Conservation (phyloP, 1,140 invertebrate genomes). For the Triops longicaudatus region DNA sequence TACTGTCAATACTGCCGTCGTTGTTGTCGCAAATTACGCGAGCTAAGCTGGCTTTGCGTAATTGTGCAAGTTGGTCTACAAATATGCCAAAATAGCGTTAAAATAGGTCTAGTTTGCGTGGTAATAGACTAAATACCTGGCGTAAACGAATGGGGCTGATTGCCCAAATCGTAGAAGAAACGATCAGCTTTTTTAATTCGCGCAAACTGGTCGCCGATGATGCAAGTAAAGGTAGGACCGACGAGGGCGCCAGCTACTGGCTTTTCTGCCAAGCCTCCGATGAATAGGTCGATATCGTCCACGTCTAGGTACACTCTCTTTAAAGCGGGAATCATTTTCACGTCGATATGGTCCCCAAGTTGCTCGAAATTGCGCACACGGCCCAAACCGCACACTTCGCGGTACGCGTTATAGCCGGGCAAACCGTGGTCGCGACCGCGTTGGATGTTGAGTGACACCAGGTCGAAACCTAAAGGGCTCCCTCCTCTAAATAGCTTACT, state of each 20-base stretch:
- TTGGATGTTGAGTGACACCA: no score
- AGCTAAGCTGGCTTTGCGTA: constrained; percentile 75
- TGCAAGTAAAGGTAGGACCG: constrained; percentile 40
- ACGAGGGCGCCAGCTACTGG: constrained; percentile 37
- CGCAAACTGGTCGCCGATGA: constrained; percentile 43
- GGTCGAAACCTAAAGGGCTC: no score
- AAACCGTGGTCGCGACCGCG: constrained; percentile 76
- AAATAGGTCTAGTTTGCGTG: constrained; percentile 26
- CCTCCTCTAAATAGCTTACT: no score
- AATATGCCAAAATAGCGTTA: constrained; percentile 36
- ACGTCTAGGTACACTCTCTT: constrained; percentile 33
- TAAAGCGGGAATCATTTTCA: constrained; percentile 45
- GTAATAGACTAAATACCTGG: constrained; percentile 36
- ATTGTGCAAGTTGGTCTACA: constrained; percentile 76
- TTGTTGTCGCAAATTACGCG: constrained; percentile 91
- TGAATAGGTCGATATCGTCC: constrained; percentile 41
- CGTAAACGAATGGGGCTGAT: constrained; percentile 45
- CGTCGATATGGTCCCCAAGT: constrained; percentile 61
- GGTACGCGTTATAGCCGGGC: constrained; percentile 67
- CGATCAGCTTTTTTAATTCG: constrained; percentile 44
- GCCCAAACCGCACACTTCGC: constrained; percentile 67
- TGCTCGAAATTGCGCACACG: constrained; percentile 62
- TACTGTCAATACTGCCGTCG: constrained; percentile 42
- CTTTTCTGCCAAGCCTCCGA: constrained; percentile 38
- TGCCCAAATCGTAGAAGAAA: constrained; percentile 48